Evolutionary conservation across 2,113 vertebrate genomes (phyloP).

Genomic region (Esox niger): DNA sequence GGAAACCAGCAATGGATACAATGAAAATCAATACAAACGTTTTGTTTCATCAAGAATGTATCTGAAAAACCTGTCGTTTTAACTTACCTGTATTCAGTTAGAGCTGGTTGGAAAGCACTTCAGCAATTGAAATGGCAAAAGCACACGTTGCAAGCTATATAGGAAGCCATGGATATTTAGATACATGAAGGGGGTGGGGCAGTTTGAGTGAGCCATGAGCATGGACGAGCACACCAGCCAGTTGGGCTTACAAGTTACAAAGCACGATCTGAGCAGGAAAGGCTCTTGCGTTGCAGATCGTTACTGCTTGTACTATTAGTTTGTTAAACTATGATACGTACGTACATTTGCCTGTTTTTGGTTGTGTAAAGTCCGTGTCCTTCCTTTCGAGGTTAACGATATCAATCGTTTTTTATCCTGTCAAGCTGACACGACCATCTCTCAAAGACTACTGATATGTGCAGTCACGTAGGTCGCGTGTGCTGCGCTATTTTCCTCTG

Average conservation of each 20-base stretch:
- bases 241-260: neutral
- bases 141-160: slow-evolving; percentile 40
- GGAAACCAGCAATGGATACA: neutral
- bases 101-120: neutral
- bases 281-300: no score
- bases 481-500: no score
- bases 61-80: neutral
- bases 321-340: no score
- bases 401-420: no score
- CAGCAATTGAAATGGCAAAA: neutral
- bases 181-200: slow-evolving; percentile 35
- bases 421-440: no score
- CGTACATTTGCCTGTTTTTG: no score
- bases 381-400: no score
- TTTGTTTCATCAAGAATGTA: slow-evolving; percentile 3
- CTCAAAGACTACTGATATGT: no score
- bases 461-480: no score
- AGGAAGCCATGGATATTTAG: slow-evolving; percentile 34
- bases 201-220: neutral
- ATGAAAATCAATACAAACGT: neutral
- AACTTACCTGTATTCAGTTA: slow-evolving; percentile 44
- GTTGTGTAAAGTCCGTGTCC: no score
- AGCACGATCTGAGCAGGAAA: no score
- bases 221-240: slow-evolving; percentile 9
- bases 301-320: no score